Percentiles rank a stretch among this genome's conserved stretches.
These are phyloP conservation scores for Cosmia pyralina DNA, from an alignment of 2,888 invertebrate genomes.

Conservation along the genomic window DNA sequence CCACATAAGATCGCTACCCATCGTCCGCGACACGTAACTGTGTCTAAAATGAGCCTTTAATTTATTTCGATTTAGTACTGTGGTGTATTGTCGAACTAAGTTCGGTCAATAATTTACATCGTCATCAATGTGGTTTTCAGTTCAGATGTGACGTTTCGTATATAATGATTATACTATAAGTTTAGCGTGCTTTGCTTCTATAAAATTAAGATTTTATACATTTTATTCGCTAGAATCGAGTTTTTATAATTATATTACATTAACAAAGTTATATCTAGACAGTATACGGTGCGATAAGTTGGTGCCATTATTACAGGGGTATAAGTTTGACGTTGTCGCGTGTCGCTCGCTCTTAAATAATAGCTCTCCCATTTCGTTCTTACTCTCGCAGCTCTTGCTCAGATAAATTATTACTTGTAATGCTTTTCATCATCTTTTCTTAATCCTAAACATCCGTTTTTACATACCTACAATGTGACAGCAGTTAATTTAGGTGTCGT, in stretches of 20 bases:
- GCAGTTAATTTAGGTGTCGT: constrained; percentile 22
- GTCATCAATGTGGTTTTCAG: constrained; percentile 83
- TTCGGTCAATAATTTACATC: constrained; percentile 81
- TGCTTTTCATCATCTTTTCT: constrained; percentile 40
- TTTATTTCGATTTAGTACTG: constrained; percentile 85
- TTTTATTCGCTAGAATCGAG: constrained; percentile 88
- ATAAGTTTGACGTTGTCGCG: constrained; percentile 84
- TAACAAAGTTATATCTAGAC: constrained; percentile 89
- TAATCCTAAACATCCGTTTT: constrained; percentile 29
- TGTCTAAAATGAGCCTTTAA: constrained; percentile 85
- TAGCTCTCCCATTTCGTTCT: constrained; percentile 57
- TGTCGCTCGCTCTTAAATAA: constrained; percentile 78
- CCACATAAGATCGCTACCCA: constrained; percentile 54
- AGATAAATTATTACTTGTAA: constrained; percentile 6
- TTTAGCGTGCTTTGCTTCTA: constrained; percentile 90
- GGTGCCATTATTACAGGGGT: constrained; percentile 91
- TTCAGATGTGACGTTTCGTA: constrained; percentile 84
- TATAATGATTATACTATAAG: constrained; percentile 88
- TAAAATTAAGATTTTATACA: constrained; percentile 89
- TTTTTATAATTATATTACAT: constrained; percentile 86
- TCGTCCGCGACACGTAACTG: constrained; percentile 71
- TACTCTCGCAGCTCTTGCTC: constrained; percentile 39
- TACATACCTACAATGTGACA: constrained; percentile 5
- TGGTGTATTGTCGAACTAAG: constrained; percentile 87
- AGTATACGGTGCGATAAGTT: constrained; percentile 90